Conservation (phyloP, 2,888 invertebrate species). For the Bruchidius siliquastri region DNA sequence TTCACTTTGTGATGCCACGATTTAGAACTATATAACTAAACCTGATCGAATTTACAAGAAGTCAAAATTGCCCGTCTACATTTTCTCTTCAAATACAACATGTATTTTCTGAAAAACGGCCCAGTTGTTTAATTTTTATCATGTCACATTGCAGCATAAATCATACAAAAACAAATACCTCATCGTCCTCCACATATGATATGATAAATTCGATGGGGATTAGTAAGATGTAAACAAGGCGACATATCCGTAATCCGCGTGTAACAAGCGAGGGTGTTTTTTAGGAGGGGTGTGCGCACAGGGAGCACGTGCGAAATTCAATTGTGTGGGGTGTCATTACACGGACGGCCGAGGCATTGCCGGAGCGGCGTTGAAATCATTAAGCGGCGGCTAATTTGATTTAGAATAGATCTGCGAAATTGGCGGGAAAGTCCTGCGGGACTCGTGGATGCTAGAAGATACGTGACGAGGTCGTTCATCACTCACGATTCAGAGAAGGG, state of each 20-base stretch:
- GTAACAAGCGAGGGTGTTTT: not conserved
- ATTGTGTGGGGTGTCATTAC: constrained; percentile 2
- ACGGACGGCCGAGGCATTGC: not conserved
- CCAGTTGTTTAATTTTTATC: too few relatives aligned
- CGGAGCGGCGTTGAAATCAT: not conserved
- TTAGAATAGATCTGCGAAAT: not conserved
- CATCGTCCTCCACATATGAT: not conserved
- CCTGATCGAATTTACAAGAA: too few relatives aligned
- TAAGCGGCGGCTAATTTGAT: not conserved
- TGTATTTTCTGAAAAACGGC: too few relatives aligned
- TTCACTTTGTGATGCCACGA: too few relatives aligned
- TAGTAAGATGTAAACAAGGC: constrained; percentile 1
- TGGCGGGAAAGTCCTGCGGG: not conserved
- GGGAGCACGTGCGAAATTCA: constrained; percentile 2
- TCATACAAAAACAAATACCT: not conserved
- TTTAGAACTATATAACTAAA: too few relatives aligned
- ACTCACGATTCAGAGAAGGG: not conserved
- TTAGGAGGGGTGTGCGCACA: not conserved
- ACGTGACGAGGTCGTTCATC: not conserved
- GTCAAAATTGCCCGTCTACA: too few relatives aligned
- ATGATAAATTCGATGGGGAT: constrained; percentile 2
- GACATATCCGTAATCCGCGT: not conserved
- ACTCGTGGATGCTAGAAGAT: not conserved
- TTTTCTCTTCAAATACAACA: too few relatives aligned
- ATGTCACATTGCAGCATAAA: not conserved